Evolutionary conservation across 2,888 invertebrate species (phyloP), one percentile per base, ranked within the genome.

Genomic region (Drosophila paucipuncta): DNA sequence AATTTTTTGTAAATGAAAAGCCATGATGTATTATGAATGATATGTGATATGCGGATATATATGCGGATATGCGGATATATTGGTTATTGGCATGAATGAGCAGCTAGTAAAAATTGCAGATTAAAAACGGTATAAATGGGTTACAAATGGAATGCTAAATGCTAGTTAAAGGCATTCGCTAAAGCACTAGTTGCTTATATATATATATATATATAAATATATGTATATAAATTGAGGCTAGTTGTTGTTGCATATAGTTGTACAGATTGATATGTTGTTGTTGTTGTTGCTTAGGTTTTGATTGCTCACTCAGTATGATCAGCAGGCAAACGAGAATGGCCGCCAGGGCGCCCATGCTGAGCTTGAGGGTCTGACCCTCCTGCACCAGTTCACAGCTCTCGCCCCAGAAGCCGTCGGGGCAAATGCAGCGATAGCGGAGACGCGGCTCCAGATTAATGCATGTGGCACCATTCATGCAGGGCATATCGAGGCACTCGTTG

Each of bases 301-400:
- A 41, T 78, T 92, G 96, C 98, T 97, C 96, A 99, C 99, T 97
- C 94, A 99, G 96, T 92, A 99, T 98, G 94, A 98, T 97, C 94
- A 99, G 96, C 92, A 99, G 96, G 94, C 99, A 99, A 94, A 99
- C 97, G 94, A 99, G 95, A 93, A 99, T 99, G 92, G 99, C 98
- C 78, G 99, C 98, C 89, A 99, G 95, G 77, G 99, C 99, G 85
- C 98, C 98, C 96, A 98, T 98, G 94, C 98, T 98, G 93, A 99
- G 96, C 92, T 98, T 98, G 91, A 99, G 95, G 80, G 98, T 98
- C 94, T 98, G 98, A 90, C 98, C 98, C 93, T 99, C 98, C 93
- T 98, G 97, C 80, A 97, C 96, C 85, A 98, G 96, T 93, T 98
- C 98, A 94, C 99, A 98, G 94, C 97, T 97, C 93, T 97, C 97